These are phyloP conservation scores for rabbit (Oryctolagus cuniculus) DNA, from an alignment of 2,113 vertebrate genomes.

Conservation along the genomic window DNA sequence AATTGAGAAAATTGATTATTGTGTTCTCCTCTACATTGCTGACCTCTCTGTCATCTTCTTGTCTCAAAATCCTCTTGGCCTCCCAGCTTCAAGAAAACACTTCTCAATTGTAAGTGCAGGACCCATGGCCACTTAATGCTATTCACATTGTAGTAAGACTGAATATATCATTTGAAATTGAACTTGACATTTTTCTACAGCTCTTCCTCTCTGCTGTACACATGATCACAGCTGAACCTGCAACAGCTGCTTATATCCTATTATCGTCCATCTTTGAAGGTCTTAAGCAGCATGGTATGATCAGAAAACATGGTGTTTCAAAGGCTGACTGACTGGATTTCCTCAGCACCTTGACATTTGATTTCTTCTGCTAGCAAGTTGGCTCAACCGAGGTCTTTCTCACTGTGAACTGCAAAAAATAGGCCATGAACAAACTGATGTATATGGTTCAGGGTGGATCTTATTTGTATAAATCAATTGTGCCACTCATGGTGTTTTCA, in stretches of 20 bases:
- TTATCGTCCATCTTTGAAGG: not conserved
- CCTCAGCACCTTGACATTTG: not conserved
- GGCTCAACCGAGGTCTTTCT: not conserved
- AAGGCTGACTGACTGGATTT: not conserved
- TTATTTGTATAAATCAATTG: not conserved
- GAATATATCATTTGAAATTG: not conserved
- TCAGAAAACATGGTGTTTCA: not conserved
- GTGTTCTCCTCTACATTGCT: not conserved
- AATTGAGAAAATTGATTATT: slow-evolving; percentile 49
- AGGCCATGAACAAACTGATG: not conserved
- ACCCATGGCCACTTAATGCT: not conserved
- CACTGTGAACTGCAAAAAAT: not conserved
- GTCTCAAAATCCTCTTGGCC: not conserved
- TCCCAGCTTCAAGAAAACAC: not conserved
- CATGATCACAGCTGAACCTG: not conserved
- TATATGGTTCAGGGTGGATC: not conserved
- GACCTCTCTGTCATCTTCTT: not conserved
- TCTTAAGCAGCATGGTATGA: not conserved
- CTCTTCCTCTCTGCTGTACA: not conserved
- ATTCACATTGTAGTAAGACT: not conserved
- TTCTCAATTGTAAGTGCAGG: not conserved
- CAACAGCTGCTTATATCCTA: not conserved
- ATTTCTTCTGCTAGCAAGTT: slow-evolving; percentile 30
- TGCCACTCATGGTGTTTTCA: not conserved
- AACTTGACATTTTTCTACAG: not conserved